Evolutionary conservation across 2,113 vertebrate genomes (phyloP).

Genomic region (Bubalus kerabau): DNA sequence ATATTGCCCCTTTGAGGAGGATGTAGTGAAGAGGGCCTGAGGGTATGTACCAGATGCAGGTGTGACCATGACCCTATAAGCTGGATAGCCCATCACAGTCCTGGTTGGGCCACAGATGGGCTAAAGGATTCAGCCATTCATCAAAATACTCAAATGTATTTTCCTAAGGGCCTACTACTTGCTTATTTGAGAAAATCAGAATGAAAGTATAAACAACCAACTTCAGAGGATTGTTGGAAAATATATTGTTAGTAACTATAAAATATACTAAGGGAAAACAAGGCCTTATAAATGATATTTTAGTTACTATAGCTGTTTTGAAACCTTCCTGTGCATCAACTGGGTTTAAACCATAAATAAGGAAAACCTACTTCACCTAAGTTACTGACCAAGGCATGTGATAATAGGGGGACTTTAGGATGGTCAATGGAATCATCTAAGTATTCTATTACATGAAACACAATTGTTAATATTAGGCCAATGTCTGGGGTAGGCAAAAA

Average conservation of each 20-base stretch:
- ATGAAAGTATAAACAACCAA: background rate
- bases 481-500: background rate
- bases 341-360: background rate
- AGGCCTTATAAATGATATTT: background rate
- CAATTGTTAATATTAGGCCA: background rate
- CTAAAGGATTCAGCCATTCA: background rate
- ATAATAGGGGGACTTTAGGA: background rate
- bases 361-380: background rate
- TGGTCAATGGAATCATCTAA: background rate
- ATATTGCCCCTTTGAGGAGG: background rate
- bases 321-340: background rate
- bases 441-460: background rate
- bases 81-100: background rate
- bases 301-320: background rate
- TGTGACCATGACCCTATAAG: background rate
- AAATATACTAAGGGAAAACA: background rate
- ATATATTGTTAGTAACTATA: background rate
- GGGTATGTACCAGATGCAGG: background rate
- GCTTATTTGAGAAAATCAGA: conserved; percentile 12
- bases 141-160: background rate
- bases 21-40: background rate
- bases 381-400: background rate
- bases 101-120: background rate
- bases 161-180: background rate
- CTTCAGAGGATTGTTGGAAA: background rate